These are phyloP conservation scores for Panurus biarmicus DNA, from an alignment of 2,113 vertebrate species.

Conservation along the genomic window DNA sequence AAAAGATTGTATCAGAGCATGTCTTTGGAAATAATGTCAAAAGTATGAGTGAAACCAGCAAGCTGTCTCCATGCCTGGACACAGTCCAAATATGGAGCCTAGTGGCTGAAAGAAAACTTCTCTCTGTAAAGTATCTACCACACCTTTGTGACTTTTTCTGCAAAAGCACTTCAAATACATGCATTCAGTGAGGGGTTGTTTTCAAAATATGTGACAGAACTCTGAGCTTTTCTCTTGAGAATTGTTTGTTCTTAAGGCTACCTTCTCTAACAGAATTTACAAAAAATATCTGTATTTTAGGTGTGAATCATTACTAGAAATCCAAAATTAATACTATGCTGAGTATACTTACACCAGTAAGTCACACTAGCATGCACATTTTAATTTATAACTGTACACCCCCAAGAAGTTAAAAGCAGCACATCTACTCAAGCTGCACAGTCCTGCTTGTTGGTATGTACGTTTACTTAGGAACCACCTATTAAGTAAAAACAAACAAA, in stretches of 20 bases:
- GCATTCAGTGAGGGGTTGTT: not conserved
- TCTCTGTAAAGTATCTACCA: not conserved
- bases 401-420: not conserved
- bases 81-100: not conserved
- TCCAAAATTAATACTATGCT: not conserved
- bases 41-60: not conserved
- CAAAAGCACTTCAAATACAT: not conserved
- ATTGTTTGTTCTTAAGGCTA: not conserved
- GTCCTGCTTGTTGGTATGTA: not conserved
- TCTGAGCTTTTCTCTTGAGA: not conserved
- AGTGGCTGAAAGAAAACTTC: not conserved
- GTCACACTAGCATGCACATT: fast-evolving
- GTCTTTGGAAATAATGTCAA: not conserved
- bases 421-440: not conserved
- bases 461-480: not conserved
- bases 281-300: not conserved
- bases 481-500: not conserved
- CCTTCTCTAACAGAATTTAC: not conserved
- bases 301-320: not conserved
- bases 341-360: not conserved
- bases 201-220: not conserved
- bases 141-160: not conserved
- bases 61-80: not conserved
- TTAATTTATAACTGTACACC: not conserved
- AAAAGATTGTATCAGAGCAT: not conserved